Percentiles rank a stretch among this genome's conserved stretches.
These are phyloP conservation scores for Synanthedon vespiformis DNA, from an alignment of 2,888 invertebrate genomes.

Conservation along the genomic window DNA sequence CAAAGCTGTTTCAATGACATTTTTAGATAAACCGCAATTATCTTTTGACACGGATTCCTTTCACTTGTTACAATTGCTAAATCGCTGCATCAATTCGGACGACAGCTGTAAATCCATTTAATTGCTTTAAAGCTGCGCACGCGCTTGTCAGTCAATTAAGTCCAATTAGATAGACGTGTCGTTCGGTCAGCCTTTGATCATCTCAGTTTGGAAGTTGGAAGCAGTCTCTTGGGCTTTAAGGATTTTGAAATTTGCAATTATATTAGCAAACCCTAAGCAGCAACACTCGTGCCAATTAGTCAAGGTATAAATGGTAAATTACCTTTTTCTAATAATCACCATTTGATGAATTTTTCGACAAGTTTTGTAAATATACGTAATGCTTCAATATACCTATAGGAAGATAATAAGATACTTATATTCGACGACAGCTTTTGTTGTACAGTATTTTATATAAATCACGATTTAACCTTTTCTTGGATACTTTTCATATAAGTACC, in stretches of 20 bases:
- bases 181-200: conserved; percentile 36
- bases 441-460: too few relatives aligned
- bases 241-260: conserved; percentile 13
- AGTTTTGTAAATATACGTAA: too few relatives aligned
- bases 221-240: conserved; percentile 19
- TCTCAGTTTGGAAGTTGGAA: conserved; percentile 23
- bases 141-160: conserved; percentile 49
- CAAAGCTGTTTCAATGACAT: too few relatives aligned
- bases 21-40: background rate
- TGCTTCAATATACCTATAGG: too few relatives aligned
- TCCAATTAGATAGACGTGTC: conserved; percentile 39
- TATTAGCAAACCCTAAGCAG: background rate
- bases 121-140: conserved; percentile 25
- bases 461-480: too few relatives aligned
- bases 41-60: conserved; percentile 10
- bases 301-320: too few relatives aligned
- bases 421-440: too few relatives aligned
- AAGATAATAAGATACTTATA: too few relatives aligned
- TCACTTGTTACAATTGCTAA: conserved; percentile 21
- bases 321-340: too few relatives aligned
- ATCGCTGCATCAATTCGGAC: conserved; percentile 32
- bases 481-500: too few relatives aligned
- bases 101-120: conserved; percentile 54
- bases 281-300: too few relatives aligned
- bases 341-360: too few relatives aligned